These are phyloP conservation scores for Tonatia bakeri DNA, from an alignment of 2,113 vertebrate genomes.

Conservation along the genomic window DNA sequence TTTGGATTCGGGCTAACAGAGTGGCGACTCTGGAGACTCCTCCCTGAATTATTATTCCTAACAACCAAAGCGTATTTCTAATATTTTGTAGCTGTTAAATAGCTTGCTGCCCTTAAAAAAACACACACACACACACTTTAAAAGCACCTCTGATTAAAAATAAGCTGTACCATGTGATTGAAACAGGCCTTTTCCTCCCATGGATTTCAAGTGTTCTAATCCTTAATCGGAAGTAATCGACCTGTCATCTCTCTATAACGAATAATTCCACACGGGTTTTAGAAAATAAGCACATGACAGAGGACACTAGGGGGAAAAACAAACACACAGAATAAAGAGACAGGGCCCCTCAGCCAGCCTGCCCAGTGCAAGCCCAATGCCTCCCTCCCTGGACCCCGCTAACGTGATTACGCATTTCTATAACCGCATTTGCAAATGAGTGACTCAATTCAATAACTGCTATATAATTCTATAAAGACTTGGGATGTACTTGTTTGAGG, in stretches of 20 bases:
- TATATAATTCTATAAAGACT: conserved; percentile 5
- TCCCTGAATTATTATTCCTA: neutral
- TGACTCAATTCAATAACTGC: neutral
- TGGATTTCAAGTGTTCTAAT: neutral
- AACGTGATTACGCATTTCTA: neutral
- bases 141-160: conserved; percentile 28
- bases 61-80: conserved; percentile 8
- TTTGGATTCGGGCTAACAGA: neutral
- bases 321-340: neutral
- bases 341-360: neutral
- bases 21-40: neutral
- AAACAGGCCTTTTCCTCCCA: neutral
- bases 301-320: neutral
- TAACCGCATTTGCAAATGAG: conserved; percentile 39
- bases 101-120: neutral
- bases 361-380: neutral
- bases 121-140: too few relatives aligned
- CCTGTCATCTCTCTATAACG: neutral
- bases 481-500: neutral
- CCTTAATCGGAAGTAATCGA: conserved; percentile 29
- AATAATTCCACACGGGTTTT: neutral
- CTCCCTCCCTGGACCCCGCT: neutral
- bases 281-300: neutral
- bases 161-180: neutral
- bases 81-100: neutral